A percentile compares a stretch with the other conserved stretches of the same genome.
Conservation (phyloP, 2,888 invertebrate species). For the Drosophila histrio region DNA sequence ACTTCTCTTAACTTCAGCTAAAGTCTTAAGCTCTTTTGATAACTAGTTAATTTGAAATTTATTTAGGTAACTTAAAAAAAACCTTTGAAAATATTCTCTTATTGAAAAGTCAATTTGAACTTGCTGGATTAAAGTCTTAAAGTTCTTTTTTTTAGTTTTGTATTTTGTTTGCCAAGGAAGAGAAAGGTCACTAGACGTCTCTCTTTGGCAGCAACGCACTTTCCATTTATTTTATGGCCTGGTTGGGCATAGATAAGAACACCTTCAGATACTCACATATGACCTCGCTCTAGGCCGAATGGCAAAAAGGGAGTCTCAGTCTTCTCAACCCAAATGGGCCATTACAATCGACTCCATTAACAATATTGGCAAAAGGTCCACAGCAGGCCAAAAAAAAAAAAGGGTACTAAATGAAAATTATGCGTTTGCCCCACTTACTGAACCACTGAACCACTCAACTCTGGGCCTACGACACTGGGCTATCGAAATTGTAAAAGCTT, state of each 20-base stretch:
- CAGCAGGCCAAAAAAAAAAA: conserved; percentile 41
- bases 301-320: background rate
- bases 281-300: conserved; percentile 17
- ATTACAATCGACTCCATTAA: conserved; percentile 73
- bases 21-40: background rate
- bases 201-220: conserved; percentile 4
- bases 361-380: conserved; percentile 61
- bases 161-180: background rate
- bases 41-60: background rate
- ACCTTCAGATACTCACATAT: conserved; percentile 57
- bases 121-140: background rate
- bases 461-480: conserved; percentile 33
- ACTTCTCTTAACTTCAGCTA: background rate
- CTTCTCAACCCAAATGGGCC: conserved; percentile 34
- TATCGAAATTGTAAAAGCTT: conserved; percentile 67
- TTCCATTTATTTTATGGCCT: conserved; percentile 61
- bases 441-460: conserved; percentile 24
- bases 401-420: conserved; percentile 73
- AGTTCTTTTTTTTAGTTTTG: background rate
- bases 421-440: conserved; percentile 51
- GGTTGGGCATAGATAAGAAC: conserved; percentile 32
- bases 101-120: background rate
- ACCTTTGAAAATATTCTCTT: background rate
- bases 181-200: conserved; percentile 9
- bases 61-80: background rate